Conservation (phyloP, 2,113 vertebrate genomes). For the Rhinoptilus africanus region DNA sequence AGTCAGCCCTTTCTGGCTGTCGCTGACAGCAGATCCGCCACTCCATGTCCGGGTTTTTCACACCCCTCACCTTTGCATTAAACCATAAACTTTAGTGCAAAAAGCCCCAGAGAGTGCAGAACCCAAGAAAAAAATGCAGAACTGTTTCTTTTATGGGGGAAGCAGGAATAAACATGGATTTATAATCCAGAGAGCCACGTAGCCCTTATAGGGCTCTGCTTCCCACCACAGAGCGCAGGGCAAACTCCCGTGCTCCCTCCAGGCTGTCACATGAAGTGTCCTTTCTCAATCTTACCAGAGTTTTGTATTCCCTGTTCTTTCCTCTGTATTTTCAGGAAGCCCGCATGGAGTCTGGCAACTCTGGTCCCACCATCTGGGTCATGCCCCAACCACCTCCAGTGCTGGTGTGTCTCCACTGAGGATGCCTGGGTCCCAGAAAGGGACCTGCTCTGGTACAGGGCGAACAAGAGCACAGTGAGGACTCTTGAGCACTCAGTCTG, state of each 20-base stretch:
- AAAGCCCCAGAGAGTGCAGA: not conserved
- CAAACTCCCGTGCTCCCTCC: not conserved
- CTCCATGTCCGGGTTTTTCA: not conserved
- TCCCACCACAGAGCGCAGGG: rapidly evolving
- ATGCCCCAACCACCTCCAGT: not conserved
- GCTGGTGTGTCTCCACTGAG: rapidly evolving
- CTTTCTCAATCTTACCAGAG: not conserved
- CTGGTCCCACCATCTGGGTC: not conserved
- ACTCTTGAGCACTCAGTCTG: not conserved
- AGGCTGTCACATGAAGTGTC: not conserved
- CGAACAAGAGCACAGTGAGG: not conserved
- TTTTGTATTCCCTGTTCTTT: not conserved
- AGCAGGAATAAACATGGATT: not conserved
- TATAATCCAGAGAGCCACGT: not conserved
- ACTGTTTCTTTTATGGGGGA: not conserved
- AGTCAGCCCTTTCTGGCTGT: not conserved
- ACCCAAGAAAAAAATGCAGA: not conserved
- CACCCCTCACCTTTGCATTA: not conserved
- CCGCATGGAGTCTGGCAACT: not conserved
- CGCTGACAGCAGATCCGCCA: rapidly evolving
- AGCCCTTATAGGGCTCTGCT: not conserved
- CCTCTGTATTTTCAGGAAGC: not conserved
- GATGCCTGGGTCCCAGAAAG: not conserved
- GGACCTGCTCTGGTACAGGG: not conserved
- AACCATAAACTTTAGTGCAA: not conserved